These are phyloP conservation scores for Acanthurus lineatus DNA, from an alignment of 2,797 vertebrate species.

Conservation along the genomic window DNA sequence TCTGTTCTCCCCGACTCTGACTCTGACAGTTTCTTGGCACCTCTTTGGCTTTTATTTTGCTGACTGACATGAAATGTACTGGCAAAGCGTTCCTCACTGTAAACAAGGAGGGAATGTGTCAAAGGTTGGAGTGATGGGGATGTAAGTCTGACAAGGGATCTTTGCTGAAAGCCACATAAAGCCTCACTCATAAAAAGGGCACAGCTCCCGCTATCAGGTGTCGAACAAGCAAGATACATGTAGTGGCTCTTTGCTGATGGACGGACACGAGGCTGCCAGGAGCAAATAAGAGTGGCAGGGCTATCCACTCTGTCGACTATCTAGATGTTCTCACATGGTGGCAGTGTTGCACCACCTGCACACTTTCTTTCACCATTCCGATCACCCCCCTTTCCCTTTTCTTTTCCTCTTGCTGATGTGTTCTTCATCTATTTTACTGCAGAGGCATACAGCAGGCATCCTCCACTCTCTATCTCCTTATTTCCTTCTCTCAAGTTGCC, in stretches of 20 bases:
- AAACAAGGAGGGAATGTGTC: conserved; percentile 62
- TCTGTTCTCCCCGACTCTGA: conserved; percentile 11
- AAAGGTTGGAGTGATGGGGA: conserved; percentile 54
- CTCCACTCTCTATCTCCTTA: conserved; percentile 35
- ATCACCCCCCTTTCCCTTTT: conserved; percentile 13
- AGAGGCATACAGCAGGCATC: conserved; percentile 48
- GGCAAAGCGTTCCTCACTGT: conserved; percentile 35
- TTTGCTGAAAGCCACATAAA: conserved; percentile 58
- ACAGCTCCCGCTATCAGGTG: conserved; percentile 39
- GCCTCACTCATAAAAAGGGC: conserved; percentile 53
- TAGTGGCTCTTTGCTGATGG: conserved; percentile 51
- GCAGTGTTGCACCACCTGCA: conserved; percentile 82
- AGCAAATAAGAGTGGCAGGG: conserved; percentile 3
- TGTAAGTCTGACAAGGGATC: conserved; percentile 66
- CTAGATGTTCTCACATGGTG: conserved; percentile 78
- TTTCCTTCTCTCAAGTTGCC: conserved; percentile 23
- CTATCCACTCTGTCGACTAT: not conserved
- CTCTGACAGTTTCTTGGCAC: conserved; percentile 40
- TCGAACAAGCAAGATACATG: conserved; percentile 56
- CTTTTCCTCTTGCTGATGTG: conserved; percentile 33
- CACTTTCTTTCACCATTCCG: conserved; percentile 7
- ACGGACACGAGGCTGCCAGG: conserved; percentile 26
- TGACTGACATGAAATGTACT: conserved; percentile 69
- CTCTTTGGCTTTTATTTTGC: conserved; percentile 64
- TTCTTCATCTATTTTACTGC: conserved; percentile 55